Evolutionary conservation across 2,113 vertebrate species (phyloP), one percentile per base, ranked within the genome.

Genomic region (Illadopsis cleaveri): DNA sequence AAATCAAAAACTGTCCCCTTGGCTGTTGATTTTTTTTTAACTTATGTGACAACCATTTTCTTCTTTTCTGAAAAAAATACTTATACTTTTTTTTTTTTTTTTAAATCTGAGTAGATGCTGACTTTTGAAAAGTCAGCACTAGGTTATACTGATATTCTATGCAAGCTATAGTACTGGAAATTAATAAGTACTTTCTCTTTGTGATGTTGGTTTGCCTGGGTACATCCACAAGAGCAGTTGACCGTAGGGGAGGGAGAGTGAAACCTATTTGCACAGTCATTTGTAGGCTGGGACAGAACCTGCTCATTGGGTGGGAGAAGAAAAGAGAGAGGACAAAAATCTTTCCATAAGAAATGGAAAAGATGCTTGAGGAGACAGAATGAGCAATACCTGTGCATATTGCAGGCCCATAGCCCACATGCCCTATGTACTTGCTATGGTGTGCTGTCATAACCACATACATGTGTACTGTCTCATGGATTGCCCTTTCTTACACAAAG

Each of bases 21-120:
- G 3, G 5, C 16, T 44, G 3, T 2, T 14, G 42, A 7, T 72
- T n/a, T 25, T 31, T 9, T 12, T 40, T 17, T 7, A 1, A 47
- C 5, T 76, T 47, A 22, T 45, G 58, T 70, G 44, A 40, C 11
- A 79, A 37, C 3, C 1, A 31, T 69, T 71, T 68, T 54, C 4
- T 42, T 65, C 1, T 80, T 86, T 53, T 57, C 8, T 64, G 18
- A 54, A 90, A 66, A n/a, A 53, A 62, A 62, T 14, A 22, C 12
- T 54, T 76, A 25, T 38, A 16, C 40, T 42, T 42, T 42, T 24
- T 24, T 15, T 27, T 1, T 8, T 37, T 45, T 14, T 58, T 66
- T 82, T n/a, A 1, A 28, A 61, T 69, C 7, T 50, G 27, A 38
- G 5, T 48, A 54, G 57, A 65, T 81, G 5, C 21, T 15, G 14